Evolutionary conservation across 2,888 invertebrate species (phyloP).

Genomic region (Phyllotreta cruciferae): DNA sequence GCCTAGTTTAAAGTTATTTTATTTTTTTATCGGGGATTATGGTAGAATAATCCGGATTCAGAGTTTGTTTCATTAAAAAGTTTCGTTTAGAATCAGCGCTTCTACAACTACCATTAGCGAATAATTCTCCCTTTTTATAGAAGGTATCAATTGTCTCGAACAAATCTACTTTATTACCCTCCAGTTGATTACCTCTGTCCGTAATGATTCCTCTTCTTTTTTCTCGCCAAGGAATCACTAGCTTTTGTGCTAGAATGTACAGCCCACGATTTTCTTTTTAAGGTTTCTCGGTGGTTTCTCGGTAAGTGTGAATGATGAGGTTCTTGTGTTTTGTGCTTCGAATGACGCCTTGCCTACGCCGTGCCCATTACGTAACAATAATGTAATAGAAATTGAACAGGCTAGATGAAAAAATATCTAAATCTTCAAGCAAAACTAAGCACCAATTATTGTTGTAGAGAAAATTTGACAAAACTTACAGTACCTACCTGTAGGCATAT

Average conservation of each 20-base stretch:
- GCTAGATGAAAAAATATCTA: neutral
- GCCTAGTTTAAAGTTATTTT: too few species aligned
- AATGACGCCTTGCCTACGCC: conserved; percentile 16
- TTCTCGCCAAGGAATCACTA: conserved; percentile 13
- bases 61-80: too few species aligned
- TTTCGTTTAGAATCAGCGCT: neutral
- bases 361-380: conserved; percentile 11
- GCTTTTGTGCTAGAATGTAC: conserved; percentile 25
- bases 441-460: too few species aligned
- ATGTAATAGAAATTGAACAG: too few species aligned
- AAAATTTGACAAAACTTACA: too few species aligned
- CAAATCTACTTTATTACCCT: conserved; percentile 22
- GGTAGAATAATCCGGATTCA: too few species aligned
- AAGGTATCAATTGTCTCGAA: conserved; percentile 22
- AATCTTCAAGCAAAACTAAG: too few species aligned
- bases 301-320: conserved; percentile 20
- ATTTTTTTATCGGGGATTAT: too few species aligned
- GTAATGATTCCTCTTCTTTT: conserved; percentile 28
- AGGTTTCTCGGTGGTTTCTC: conserved; percentile 23
- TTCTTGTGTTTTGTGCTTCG: conserved; percentile 17
- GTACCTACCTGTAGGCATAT: too few species aligned
- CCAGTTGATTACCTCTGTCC: conserved; percentile 21
- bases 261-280: conserved; percentile 28
- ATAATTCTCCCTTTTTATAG: conserved; percentile 2
- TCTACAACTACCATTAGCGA: conserved; percentile 7